Conservation (phyloP, 2,888 invertebrate species). For the Anaspis maculata region DNA sequence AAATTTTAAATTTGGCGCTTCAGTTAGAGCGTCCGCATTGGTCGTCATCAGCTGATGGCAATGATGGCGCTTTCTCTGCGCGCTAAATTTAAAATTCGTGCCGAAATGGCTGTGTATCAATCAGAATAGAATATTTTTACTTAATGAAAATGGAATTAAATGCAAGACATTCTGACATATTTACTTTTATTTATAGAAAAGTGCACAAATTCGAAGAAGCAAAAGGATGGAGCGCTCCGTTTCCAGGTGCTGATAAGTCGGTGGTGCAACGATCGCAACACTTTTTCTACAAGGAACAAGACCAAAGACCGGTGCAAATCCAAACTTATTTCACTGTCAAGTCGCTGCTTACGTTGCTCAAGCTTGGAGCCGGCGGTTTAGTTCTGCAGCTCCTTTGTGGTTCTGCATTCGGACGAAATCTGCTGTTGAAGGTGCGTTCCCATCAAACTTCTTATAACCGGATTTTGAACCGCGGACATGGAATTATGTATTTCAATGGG, state of each 20-base stretch:
- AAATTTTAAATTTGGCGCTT: slow-evolving; percentile 1
- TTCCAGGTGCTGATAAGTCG: slow-evolving; percentile 77
- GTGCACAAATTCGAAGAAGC: slow-evolving; percentile 19
- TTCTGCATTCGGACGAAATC: slow-evolving; percentile 48
- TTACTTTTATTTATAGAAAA: no score
- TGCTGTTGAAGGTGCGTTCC: slow-evolving; percentile 3
- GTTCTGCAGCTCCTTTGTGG: slow-evolving; percentile 47
- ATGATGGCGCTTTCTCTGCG: no score
- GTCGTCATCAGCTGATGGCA: no score
- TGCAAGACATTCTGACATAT: no score
- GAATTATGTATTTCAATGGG: no score
- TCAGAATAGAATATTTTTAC: no score
- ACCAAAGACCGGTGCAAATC: slow-evolving; percentile 70
- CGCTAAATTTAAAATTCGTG: no score
- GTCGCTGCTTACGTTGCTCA: slow-evolving; percentile 46
- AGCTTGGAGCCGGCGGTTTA: slow-evolving; percentile 48
- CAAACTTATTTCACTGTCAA: slow-evolving; percentile 53
- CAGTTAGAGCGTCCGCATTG: no score
- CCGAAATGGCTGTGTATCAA: no score
- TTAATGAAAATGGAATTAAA: no score
- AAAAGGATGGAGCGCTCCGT: slow-evolving; percentile 36
- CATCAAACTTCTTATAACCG: no score
- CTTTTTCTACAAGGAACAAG: slow-evolving; percentile 56
- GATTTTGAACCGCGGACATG: no score
- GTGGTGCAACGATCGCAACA: slow-evolving; percentile 75